Evolutionary conservation across 2,888 invertebrate species (phyloP).

Genomic region (Andrena praecox): DNA sequence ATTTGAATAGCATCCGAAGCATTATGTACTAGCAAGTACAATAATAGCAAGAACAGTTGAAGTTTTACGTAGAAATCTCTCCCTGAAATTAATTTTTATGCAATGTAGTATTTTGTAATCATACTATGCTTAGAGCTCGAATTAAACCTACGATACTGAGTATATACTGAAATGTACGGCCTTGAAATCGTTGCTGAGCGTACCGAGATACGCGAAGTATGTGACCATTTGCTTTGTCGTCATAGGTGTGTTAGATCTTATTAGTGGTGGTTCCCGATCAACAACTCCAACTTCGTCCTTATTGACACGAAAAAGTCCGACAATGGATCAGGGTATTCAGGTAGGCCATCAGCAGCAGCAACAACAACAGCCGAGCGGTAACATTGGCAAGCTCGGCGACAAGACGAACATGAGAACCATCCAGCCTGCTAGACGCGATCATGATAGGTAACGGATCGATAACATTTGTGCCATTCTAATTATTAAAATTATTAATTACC

Average conservation of each 20-base stretch:
- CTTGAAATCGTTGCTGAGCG: conserved; percentile 11
- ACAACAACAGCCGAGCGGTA: conserved; percentile 80
- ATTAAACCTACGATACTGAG: conserved; percentile 29
- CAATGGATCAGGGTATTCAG: conserved; percentile 94
- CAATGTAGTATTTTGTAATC: conserved; percentile 42
- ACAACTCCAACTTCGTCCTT: conserved; percentile 91
- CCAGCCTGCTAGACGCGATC: conserved; percentile 80
- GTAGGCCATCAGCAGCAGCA: conserved; percentile 85
- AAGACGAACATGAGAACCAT: conserved; percentile 77
- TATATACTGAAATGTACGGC: conserved; percentile 36
- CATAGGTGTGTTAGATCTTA: conserved; percentile 88
- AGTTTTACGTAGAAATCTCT: conserved; percentile 49
- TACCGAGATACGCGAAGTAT: not conserved
- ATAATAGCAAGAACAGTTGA: conserved; percentile 81
- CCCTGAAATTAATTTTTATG: conserved; percentile 45
- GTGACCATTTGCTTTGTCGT: conserved; percentile 14
- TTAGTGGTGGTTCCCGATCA: conserved; percentile 91
- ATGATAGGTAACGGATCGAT: conserved; percentile 76
- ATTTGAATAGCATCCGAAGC: conserved; percentile 52
- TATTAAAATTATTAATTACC: not conserved
- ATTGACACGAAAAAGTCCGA: conserved; percentile 92
- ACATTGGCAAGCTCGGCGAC: conserved; percentile 80
- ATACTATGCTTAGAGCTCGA: conserved; percentile 46
- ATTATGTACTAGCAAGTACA: conserved; percentile 67
- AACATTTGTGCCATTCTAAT: not conserved